A percentile compares a stretch with the other conserved stretches of the same genome.
These are phyloP conservation scores for Liparis tanakae DNA, from an alignment of 2,797 vertebrate genomes.

Conservation along the genomic window DNA sequence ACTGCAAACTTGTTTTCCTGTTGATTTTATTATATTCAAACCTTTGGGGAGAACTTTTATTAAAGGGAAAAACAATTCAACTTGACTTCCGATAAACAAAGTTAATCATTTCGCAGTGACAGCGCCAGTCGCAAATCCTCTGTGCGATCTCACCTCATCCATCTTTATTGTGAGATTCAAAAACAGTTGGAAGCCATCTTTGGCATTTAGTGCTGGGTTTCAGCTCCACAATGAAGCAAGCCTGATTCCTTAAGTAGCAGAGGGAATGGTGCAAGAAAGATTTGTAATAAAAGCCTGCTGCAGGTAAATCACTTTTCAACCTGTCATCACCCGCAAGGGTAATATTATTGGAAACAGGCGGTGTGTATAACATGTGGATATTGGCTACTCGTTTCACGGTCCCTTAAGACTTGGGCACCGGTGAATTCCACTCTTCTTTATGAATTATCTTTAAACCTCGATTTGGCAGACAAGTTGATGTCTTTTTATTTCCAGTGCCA, in stretches of 20 bases:
- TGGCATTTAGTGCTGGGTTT: slow-evolving; percentile 62
- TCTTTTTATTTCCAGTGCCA: slow-evolving; percentile 22
- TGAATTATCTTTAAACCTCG: slow-evolving; percentile 62
- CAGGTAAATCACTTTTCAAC: slow-evolving; percentile 82
- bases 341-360: slow-evolving; percentile 82
- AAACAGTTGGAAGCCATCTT: slow-evolving; percentile 60
- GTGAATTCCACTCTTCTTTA: slow-evolving; percentile 67
- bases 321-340: slow-evolving; percentile 76
- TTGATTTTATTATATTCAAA: slow-evolving; percentile 22
- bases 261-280: slow-evolving; percentile 68
- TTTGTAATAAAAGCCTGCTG: slow-evolving; percentile 76
- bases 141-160: slow-evolving; percentile 64
- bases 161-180: slow-evolving; percentile 66
- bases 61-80: not conserved
- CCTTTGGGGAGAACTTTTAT: slow-evolving; percentile 3
- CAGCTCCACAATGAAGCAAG: slow-evolving; percentile 53
- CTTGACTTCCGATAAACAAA: slow-evolving; percentile 30
- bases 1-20: not conserved
- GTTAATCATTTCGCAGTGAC: slow-evolving; percentile 31
- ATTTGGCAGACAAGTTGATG: slow-evolving; percentile 46
- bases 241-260: slow-evolving; percentile 69
- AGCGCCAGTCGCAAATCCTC: slow-evolving; percentile 44
- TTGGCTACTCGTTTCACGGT: slow-evolving; percentile 67
- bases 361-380: slow-evolving; percentile 77
- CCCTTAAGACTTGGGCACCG: slow-evolving; percentile 57